Evolutionary conservation across 2,797 vertebrate species (phyloP), one percentile per base, ranked within the genome.

Genomic region (Smutsia temminckii): DNA sequence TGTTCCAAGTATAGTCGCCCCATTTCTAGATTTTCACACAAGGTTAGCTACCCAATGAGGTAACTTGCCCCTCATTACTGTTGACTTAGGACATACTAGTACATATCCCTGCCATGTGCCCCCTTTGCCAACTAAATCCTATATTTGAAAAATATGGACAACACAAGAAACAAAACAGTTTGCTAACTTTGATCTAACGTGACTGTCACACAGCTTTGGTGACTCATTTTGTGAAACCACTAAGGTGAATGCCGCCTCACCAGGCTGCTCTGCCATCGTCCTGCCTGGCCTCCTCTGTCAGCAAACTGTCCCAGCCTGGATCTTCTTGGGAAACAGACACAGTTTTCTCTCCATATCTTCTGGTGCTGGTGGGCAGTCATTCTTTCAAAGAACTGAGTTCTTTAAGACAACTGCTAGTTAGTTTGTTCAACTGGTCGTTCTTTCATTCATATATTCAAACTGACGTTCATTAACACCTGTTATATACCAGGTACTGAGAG

Each of bases 1-100:
- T 57, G 27, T 74, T 59, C 55, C 53, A 20, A 49, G 37, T 16
- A 12, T 6, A 68, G 64, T 46, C 2, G 6, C 34, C 68, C 21
- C 13, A 57, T 78, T 77, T 91, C 21, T 68, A 91, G 78, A 40
- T 85, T 93, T 89, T 94, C 64, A 89, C 77, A 61, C 40, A 42
- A 75, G 92, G 86, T 68, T 68, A 34, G 21, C n/a, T 89, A 83
- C 27, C 80, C 57, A 64, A 23, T 5, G 57, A 80, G 75, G 34
- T 81, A 72, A 59, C 37, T 63, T 74, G 42, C 51, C n/a, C 16
- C 8, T 13, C 51, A 42, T 37, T 64, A 71, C 40, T 21, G 23
- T 27, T 55, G 53, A 61, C 72, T 66, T 94, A 27, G 71, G 88
- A n/a, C n/a, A 61, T 9, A n/a, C 53, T 17, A 75, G 27, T 34